Percentiles rank a stretch among this genome's conserved stretches.
Evolutionary conservation across 2,888 invertebrate genomes (phyloP).

Genomic region (Tenodera sinensis): DNA sequence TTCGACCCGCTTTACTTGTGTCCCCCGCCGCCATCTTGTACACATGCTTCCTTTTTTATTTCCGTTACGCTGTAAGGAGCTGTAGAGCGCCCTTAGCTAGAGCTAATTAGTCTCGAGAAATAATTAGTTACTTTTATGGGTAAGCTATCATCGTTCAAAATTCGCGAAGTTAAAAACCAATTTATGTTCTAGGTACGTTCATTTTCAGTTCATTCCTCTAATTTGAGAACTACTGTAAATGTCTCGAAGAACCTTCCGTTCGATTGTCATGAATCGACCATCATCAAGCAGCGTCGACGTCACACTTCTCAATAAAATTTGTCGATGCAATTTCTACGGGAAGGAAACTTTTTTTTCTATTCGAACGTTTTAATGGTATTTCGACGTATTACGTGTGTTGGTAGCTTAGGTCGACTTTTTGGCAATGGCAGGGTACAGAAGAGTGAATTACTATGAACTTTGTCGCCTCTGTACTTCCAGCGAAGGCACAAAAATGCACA

Average conservation of each 20-base stretch:
- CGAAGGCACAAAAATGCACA: constrained; percentile 61
- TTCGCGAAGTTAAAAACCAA: not conserved
- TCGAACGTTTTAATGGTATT: constrained; percentile 25
- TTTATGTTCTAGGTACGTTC: not conserved
- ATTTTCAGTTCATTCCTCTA: not conserved
- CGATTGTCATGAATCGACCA: not conserved
- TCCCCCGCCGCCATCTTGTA: not conserved
- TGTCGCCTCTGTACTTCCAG: constrained; percentile 66
- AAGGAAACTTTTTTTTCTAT: constrained; percentile 30
- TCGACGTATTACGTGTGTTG: constrained; percentile 12
- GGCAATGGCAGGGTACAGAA: constrained; percentile 62
- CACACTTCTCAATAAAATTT: constrained; percentile 20
- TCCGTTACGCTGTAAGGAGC: not conserved
- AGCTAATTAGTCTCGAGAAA: not conserved
- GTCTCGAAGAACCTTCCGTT: not conserved
- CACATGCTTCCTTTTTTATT: not conserved
- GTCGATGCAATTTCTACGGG: constrained; percentile 23
- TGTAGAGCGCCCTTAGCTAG: not conserved
- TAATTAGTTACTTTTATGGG: not conserved
- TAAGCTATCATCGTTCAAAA: not conserved
- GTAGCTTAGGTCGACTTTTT: constrained; percentile 14
- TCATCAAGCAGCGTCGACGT: constrained; percentile 28
- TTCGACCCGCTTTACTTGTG: not conserved
- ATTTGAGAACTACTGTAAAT: not conserved
- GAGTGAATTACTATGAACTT: constrained; percentile 67